Evolutionary conservation across 2,888 invertebrate species (phyloP).

Genomic region (Drosophila dives): DNA sequence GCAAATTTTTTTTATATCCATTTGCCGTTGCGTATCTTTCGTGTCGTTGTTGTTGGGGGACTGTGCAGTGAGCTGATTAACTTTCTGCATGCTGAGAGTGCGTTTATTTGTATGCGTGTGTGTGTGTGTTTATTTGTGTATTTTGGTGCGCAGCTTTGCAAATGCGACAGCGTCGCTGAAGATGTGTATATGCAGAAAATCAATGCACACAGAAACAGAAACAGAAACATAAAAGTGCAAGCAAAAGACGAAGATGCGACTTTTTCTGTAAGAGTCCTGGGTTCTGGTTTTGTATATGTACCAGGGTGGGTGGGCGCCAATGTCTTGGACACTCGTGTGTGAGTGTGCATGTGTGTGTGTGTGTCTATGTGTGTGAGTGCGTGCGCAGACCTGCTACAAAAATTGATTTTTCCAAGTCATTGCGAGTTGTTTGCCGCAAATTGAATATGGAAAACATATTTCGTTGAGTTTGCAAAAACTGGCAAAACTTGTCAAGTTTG

Average conservation of each 20-base stretch:
- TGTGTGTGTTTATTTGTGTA: slow-evolving; percentile 19
- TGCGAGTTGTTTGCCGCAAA: slow-evolving; percentile 44
- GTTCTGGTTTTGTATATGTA: slow-evolving; percentile 42
- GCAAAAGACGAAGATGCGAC: slow-evolving; percentile 45
- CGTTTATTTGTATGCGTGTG: slow-evolving; percentile 30
- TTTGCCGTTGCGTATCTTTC: slow-evolving; percentile 49
- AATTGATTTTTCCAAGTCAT: slow-evolving; percentile 79
- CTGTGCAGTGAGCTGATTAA: slow-evolving; percentile 69
- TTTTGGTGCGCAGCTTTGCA: slow-evolving; percentile 54
- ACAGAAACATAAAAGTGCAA: slow-evolving; percentile 63
- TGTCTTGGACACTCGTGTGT: slow-evolving; percentile 26
- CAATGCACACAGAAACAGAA: slow-evolving; percentile 57
- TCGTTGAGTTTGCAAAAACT: slow-evolving; percentile 32
- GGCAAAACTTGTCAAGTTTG: slow-evolving; percentile 31
- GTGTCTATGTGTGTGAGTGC: slow-evolving; percentile 30
- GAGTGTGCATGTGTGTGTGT: slow-evolving; percentile 17
- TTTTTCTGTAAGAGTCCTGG: slow-evolving; percentile 27
- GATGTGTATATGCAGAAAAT: slow-evolving; percentile 65
- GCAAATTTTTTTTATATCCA: slow-evolving; percentile 70
- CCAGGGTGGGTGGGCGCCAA: slow-evolving; percentile 71
- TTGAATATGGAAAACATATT: slow-evolving; percentile 32
- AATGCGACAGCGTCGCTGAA: slow-evolving; percentile 42
- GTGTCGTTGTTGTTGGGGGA: slow-evolving; percentile 32
- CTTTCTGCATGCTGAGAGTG: slow-evolving; percentile 75
- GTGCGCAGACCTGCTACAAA: slow-evolving; percentile 67